These are phyloP conservation scores for Drosophila ezoana DNA, from an alignment of 2,888 invertebrate genomes.

Conservation along the genomic window DNA sequence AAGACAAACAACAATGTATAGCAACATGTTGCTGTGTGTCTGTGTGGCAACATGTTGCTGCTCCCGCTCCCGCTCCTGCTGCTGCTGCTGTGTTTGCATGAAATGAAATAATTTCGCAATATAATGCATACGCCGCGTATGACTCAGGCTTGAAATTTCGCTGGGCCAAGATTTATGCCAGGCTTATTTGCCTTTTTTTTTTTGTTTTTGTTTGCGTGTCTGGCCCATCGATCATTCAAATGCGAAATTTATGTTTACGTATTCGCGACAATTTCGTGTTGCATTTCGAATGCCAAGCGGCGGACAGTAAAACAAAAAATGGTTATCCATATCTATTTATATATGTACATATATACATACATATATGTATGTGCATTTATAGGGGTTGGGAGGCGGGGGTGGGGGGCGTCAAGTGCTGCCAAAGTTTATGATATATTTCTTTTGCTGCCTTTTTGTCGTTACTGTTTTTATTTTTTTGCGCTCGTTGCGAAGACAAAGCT, in stretches of 20 bases:
- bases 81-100: conserved; percentile 34
- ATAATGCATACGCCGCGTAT: conserved; percentile 57
- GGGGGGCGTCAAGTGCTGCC: conserved; percentile 11
- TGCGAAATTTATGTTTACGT: conserved; percentile 57
- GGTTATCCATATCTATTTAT: not conserved
- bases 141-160: conserved; percentile 56
- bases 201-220: not conserved
- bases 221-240: conserved; percentile 70
- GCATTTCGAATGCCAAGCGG: conserved; percentile 45
- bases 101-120: conserved; percentile 56
- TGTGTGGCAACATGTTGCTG: conserved; percentile 13
- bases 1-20: conserved; percentile 60
- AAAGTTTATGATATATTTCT: conserved; percentile 12
- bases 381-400: too few species aligned
- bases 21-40: conserved; percentile 45
- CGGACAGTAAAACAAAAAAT: conserved; percentile 25
- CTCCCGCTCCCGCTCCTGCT: not conserved
- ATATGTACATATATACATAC: not conserved
- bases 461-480: not conserved
- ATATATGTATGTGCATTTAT: not conserved
- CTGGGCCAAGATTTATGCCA: conserved; percentile 57
- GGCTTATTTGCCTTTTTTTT: conserved; percentile 19
- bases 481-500: conserved; percentile 61
- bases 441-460: not conserved
- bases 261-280: conserved; percentile 45